phyloP scores from a whole-genome alignment of 2,888 invertebrate species.

The Diplazon laetatorius region DNA sequence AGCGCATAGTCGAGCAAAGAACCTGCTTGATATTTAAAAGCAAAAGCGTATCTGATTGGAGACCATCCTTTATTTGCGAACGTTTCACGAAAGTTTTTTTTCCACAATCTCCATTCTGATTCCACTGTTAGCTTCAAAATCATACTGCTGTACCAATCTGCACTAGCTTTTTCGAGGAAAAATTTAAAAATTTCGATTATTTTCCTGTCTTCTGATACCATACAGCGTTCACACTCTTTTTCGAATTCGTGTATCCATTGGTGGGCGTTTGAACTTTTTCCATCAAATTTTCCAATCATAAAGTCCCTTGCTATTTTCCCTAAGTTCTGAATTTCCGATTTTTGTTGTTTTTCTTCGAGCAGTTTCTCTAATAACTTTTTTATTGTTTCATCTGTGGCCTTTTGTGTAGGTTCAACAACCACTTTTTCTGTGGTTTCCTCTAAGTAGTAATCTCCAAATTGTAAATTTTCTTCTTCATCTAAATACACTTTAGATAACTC shows the following conservation, averaged over 20 bases:
- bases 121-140: slow-evolving; percentile 65
- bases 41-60: slow-evolving; percentile 66
- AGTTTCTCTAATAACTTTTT: neutral
- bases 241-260: no score
- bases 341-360: neutral
- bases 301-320: slow-evolving; percentile 44
- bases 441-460: no score
- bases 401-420: no score
- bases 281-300: slow-evolving; percentile 29
- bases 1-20: slow-evolving; percentile 40
- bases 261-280: slow-evolving; percentile 22
- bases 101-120: no score
- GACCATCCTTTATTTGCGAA: slow-evolving; percentile 71
- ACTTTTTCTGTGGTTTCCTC: no score
- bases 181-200: slow-evolving; percentile 65
- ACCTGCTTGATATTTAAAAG: slow-evolving; percentile 60
- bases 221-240: no score
- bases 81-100: slow-evolving; percentile 67
- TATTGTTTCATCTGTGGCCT: neutral
- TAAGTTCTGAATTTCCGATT: no score
- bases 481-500: no score
- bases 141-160: slow-evolving; percentile 69
- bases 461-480: no score
- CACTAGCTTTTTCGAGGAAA: slow-evolving; percentile 62
- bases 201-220: no score